phyloP scores from a whole-genome alignment of 2,888 invertebrate species.

The Xanthorhoe spadicearia region DNA sequence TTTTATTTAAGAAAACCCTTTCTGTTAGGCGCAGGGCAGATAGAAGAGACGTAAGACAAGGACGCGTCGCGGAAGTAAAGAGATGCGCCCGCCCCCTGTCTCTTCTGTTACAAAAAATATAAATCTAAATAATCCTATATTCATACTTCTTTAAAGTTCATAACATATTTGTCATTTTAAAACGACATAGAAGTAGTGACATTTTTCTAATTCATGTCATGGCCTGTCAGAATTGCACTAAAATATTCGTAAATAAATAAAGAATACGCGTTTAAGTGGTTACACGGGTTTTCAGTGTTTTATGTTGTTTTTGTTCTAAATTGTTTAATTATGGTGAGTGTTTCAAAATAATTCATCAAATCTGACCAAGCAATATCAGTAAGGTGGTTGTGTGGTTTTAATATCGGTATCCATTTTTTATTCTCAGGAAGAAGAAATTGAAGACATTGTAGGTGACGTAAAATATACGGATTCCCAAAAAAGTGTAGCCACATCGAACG shows the following conservation, averaged over 20 bases:
- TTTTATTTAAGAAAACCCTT: slow-evolving; percentile 51
- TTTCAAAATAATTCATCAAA: background rate
- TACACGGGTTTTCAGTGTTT: slow-evolving; percentile 57
- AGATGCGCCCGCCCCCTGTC: too few relatives aligned
- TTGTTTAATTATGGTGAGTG: slow-evolving; percentile 70
- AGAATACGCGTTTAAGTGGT: slow-evolving; percentile 57
- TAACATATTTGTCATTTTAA: slow-evolving; percentile 5
- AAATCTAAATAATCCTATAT: background rate
- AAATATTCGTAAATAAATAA: slow-evolving; percentile 73
- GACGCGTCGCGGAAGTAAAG: too few relatives aligned
- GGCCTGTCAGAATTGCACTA: slow-evolving; percentile 75
- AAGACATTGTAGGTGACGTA: slow-evolving; percentile 69
- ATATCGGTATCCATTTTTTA: background rate
- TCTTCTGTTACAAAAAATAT: background rate
- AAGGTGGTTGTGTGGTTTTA: background rate
- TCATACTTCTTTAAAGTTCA: background rate
- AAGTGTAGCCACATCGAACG: slow-evolving; percentile 71
- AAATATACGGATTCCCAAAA: slow-evolving; percentile 74
- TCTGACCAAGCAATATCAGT: background rate
- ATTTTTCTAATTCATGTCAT: slow-evolving; percentile 68
- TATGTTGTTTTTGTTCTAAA: slow-evolving; percentile 72
- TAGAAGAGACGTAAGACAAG: too few relatives aligned
- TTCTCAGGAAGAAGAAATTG: slow-evolving; percentile 72
- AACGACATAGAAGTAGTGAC: slow-evolving; percentile 43
- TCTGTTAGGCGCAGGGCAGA: background rate